A percentile compares a stretch with the other conserved stretches of the same genome.
Evolutionary conservation across 2,888 invertebrate species (phyloP).

Genomic region (Diabrotica balteata): DNA sequence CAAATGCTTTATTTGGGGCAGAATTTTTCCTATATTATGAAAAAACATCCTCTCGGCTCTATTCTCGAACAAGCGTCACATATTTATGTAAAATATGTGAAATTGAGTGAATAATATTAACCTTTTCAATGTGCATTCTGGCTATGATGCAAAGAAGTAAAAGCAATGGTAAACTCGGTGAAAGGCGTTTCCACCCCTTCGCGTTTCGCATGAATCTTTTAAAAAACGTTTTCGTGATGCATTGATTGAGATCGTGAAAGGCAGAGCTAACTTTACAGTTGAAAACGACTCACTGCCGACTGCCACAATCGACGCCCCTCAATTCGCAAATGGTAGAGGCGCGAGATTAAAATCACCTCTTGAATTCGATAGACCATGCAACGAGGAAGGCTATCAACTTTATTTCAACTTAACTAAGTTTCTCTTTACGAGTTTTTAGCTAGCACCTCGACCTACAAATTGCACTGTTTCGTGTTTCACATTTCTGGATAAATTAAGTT

Average conservation of each 20-base stretch:
- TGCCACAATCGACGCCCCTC: slow-evolving; percentile 31
- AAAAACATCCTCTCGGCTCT: background rate
- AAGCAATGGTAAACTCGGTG: slow-evolving; percentile 24
- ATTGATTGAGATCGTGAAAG: slow-evolving; percentile 41
- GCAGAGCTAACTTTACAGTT: slow-evolving; percentile 38
- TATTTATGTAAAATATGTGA: slow-evolving; percentile 30
- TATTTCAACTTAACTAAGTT: slow-evolving; percentile 22
- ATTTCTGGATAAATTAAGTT: too few species aligned
- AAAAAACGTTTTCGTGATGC: slow-evolving; percentile 41
- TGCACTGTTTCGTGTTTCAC: background rate
- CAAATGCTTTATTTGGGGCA: too few species aligned
- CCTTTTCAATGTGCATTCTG: slow-evolving; percentile 34
- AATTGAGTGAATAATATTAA: slow-evolving; percentile 40
- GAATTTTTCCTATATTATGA: background rate
- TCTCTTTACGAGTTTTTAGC: slow-evolving; percentile 7
- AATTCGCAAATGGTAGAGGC: slow-evolving; percentile 40
- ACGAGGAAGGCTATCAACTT: slow-evolving; percentile 29
- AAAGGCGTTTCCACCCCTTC: slow-evolving; percentile 35
- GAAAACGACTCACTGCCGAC: slow-evolving; percentile 35
- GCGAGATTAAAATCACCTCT: slow-evolving; percentile 37
- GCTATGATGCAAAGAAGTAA: slow-evolving; percentile 25
- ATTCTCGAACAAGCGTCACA: slow-evolving; percentile 13
- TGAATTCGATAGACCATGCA: slow-evolving; percentile 32
- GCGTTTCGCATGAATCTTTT: slow-evolving; percentile 41
- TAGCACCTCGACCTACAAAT: background rate